Evolutionary conservation across 2,888 invertebrate species (phyloP), one percentile per base, ranked within the genome.

Genomic region (Phorcus lineatus): DNA sequence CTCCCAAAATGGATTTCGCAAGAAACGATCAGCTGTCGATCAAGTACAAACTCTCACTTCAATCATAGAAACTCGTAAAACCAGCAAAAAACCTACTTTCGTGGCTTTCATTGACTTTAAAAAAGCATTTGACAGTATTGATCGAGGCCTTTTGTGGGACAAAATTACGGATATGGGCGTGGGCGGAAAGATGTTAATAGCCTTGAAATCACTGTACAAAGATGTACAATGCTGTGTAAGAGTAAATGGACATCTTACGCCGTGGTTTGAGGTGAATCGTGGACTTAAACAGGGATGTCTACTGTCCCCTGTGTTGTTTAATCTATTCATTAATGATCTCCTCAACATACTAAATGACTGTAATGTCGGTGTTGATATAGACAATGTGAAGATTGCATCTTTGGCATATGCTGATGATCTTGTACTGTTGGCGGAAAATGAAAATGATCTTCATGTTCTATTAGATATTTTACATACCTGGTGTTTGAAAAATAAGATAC

Each of bases 261-360:
- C 24, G 9, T 77, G 31, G 77, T 62, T 77, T 55, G 57, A 57
- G 4, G 57, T 77, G n/a, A 57, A 6, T n/a, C n/a, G 77, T 2
- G 57, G 47, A 6, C 77, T 36, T 3, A 77, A 57, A 24, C 77
- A 77, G 36, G 77, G 77, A 2, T 77, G 57, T 31, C 11, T 77
- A 13, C 40, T 76, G 24, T 76, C 55, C 24, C 77, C 77, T 19
- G 28, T 77, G 11, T n/a, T 57, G 7, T 77, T 77, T 24, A 55
- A 77, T 17, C 0, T 77, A 3, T 55, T 55, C 36, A 36, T 77
- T 52, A 53, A 77, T 24, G 77, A 62, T 28, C 77, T 77, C 17
- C 13, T 57, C 19, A 19, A 77, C 16, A 57, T 19, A 31, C 11
- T 31, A 11, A 57, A 77, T n/a, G 40, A 31, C 0, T 9, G 54